Percentiles rank a stretch among this genome's conserved stretches.
Conservation (phyloP, 2,113 vertebrate genomes). For the Ceyx melanurus region DNA sequence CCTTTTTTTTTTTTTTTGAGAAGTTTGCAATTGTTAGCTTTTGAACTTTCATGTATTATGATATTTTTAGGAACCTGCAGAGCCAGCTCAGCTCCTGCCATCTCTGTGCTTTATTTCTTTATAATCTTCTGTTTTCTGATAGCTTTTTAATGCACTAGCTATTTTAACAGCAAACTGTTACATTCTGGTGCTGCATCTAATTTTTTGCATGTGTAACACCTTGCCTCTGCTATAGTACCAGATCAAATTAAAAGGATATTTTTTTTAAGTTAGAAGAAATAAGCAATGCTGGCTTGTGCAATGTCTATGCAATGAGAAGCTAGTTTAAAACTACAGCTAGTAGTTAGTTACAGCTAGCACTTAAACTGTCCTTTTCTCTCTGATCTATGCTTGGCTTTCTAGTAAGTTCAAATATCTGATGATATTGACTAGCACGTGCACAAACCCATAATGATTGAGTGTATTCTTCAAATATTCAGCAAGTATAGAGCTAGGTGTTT, state of each 20-base stretch:
- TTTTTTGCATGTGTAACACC: not conserved
- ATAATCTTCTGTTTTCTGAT: not conserved
- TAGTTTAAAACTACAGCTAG: not conserved
- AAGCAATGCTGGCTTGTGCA: not conserved
- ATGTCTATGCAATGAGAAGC: not conserved
- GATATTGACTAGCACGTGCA: not conserved
- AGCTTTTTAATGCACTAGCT: not conserved
- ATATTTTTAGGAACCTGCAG: not conserved
- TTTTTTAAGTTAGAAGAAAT: not conserved
- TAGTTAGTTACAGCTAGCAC: not conserved
- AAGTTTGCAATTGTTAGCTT: not conserved
- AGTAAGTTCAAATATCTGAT: not conserved
- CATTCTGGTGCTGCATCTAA: not conserved
- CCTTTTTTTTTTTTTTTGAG: not conserved
- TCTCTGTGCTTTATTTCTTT: not conserved
- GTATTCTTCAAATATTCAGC: not conserved
- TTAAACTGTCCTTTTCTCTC: not conserved
- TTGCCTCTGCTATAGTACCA: not conserved
- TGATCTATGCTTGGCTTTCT: not conserved
- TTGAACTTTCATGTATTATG: accelerated
- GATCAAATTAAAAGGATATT: not conserved
- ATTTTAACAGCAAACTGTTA: not conserved
- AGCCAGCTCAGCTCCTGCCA: not conserved
- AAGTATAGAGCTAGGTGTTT: not conserved
- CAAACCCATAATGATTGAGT: not conserved